Evolutionary conservation across 30 jellyfish, hydroid and myxozoan species (phyloP).

Genomic region (Aurelia sp.): DNA sequence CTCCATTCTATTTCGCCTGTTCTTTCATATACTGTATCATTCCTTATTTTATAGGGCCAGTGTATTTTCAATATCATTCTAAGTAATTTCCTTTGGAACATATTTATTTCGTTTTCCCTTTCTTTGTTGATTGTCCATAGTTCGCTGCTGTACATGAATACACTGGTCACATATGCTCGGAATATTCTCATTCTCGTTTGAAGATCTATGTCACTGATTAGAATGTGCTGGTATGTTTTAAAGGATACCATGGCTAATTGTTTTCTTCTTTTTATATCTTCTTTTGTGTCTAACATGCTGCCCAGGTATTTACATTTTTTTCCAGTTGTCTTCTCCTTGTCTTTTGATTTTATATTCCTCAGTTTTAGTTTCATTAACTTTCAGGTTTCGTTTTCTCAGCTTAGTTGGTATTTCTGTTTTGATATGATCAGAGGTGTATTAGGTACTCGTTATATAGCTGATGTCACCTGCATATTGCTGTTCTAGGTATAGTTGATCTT

Average conservation of each 20-base stretch:
- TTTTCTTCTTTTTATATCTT: background rate
- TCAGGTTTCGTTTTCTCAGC: background rate
- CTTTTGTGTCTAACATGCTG: background rate
- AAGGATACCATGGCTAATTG: background rate
- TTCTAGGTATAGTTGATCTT: background rate
- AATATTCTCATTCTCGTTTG: background rate
- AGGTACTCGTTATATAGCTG: background rate
- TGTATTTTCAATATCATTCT: background rate
- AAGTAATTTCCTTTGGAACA: background rate
- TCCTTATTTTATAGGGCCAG: background rate
- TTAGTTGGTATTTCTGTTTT: background rate
- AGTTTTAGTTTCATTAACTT: background rate
- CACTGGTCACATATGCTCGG: background rate
- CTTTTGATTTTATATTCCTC: background rate
- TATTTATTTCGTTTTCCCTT: background rate
- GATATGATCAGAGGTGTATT: background rate
- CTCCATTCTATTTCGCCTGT: background rate
- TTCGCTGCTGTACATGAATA: background rate
- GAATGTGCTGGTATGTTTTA: background rate
- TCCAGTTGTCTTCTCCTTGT: background rate
- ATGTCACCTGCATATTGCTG: background rate
- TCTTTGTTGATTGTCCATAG: background rate
- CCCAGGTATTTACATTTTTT: background rate
- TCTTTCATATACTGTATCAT: background rate
- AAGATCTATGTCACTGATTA: background rate